phyloP scores from a whole-genome alignment of 92 coral and sea anemone genomes.

The Bergia sp. region DNA sequence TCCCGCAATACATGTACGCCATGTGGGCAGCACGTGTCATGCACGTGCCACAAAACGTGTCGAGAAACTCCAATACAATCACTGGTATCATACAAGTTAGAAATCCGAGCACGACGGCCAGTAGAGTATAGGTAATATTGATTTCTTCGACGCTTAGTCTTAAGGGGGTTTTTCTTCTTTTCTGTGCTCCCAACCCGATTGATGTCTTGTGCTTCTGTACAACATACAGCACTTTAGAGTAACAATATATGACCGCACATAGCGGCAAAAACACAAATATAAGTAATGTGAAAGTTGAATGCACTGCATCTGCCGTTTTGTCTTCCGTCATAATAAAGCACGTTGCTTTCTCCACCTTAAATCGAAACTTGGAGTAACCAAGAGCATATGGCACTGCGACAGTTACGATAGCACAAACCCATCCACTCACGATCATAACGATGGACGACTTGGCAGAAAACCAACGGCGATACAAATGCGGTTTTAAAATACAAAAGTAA shows the following conservation, averaged over 20 bases:
- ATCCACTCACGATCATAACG: background rate
- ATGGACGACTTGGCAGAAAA: constrained; percentile 22
- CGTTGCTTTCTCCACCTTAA: constrained; percentile 9
- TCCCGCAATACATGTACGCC: constrained; percentile 39
- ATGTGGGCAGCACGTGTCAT: constrained; percentile 40
- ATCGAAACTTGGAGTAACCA: constrained; percentile 35
- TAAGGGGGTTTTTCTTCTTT: background rate
- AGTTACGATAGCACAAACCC: constrained; percentile 16
- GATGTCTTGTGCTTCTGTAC: constrained; percentile 21
- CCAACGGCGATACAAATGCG: constrained; percentile 36
- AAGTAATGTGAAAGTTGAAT: constrained; percentile 18
- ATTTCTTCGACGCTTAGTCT: constrained; percentile 34
- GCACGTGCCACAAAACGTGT: constrained; percentile 37
- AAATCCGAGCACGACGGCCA: constrained; percentile 29
- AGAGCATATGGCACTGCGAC: constrained; percentile 4
- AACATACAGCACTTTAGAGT: constrained; percentile 9
- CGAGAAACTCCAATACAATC: constrained; percentile 27
- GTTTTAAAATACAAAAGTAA: constrained; percentile 32
- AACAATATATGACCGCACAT: constrained; percentile 27
- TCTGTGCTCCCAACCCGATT: background rate
- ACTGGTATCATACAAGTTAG: constrained; percentile 34
- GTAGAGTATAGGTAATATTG: constrained; percentile 27
- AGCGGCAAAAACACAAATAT: constrained; percentile 27
- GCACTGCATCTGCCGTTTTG: constrained; percentile 10
- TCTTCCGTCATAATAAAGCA: constrained; percentile 13